Percentiles rank a stretch among this genome's conserved stretches.
Conservation (phyloP, 1,140 invertebrate genomes). For the Gonioctena quinquepunctata region DNA sequence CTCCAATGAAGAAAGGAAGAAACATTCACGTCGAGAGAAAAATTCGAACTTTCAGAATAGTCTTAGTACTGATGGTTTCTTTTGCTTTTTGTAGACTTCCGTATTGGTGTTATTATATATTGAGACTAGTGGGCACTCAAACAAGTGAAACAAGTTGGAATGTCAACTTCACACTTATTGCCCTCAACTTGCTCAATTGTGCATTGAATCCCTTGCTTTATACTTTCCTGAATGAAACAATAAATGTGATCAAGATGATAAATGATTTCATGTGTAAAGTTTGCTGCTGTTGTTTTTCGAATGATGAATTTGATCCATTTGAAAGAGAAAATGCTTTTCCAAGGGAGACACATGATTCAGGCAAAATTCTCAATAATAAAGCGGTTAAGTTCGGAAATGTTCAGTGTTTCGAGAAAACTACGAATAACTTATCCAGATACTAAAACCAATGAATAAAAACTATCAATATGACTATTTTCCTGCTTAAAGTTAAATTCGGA, state of each 20-base stretch:
- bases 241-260: slow-evolving; percentile 37
- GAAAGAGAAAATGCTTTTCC: slow-evolving; percentile 45
- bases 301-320: slow-evolving; percentile 48
- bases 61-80: slow-evolving; percentile 59
- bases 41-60: slow-evolving; percentile 60
- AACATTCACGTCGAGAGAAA: slow-evolving; percentile 55
- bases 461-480: too few relatives aligned
- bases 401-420: too few relatives aligned
- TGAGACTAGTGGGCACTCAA: slow-evolving; percentile 53
- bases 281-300: slow-evolving; percentile 47
- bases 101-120: slow-evolving; percentile 58
- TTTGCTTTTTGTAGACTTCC: slow-evolving; percentile 61
- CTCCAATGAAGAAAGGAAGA: slow-evolving; percentile 24
- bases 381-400: not conserved
- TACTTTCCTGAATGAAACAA: slow-evolving; percentile 60
- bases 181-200: slow-evolving; percentile 58
- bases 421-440: too few relatives aligned
- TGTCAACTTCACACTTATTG: slow-evolving; percentile 56
- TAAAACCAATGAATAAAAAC: too few relatives aligned
- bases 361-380: not conserved
- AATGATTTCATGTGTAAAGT: slow-evolving; percentile 40
- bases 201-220: slow-evolving; percentile 63
- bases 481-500: too few relatives aligned
- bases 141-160: slow-evolving; percentile 50
- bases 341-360: not conserved